These are phyloP conservation scores for Dasyurus viverrinus DNA, from an alignment of 2,113 vertebrate species.

Conservation along the genomic window DNA sequence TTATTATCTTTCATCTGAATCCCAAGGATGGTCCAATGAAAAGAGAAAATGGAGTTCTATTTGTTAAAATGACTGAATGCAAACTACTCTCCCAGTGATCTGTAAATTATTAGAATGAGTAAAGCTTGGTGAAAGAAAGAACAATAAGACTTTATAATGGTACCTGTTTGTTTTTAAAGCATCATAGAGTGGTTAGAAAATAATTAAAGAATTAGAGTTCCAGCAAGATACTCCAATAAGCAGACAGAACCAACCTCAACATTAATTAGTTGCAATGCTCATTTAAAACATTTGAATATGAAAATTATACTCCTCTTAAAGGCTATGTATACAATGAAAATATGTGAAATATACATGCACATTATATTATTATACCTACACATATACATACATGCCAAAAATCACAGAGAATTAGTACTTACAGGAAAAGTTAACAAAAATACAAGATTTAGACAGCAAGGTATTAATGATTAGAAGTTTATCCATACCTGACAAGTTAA, in stretches of 20 bases:
- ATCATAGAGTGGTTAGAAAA: neutral
- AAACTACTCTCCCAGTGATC: neutral
- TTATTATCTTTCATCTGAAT: neutral
- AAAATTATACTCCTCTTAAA: neutral
- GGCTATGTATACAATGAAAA: too few species aligned
- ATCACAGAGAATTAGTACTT: too few species aligned
- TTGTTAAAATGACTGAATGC: neutral
- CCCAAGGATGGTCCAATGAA: neutral
- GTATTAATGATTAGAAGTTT: too few species aligned
- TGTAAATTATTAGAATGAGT: neutral
- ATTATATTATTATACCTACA: too few species aligned
- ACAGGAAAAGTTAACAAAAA: too few species aligned
- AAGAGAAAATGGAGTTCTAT: neutral
- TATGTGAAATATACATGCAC: too few species aligned
- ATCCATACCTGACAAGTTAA: too few species aligned
- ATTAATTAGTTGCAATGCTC: neutral
- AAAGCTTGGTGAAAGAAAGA: neutral
- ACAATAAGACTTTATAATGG: neutral
- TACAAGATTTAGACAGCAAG: too few species aligned
- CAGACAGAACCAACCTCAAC: neutral
- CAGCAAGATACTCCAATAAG: neutral
- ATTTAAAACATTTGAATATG: neutral
- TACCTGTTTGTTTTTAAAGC: neutral
- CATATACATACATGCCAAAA: too few species aligned
- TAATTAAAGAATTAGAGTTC: neutral